Evolutionary conservation across 2,113 vertebrate genomes (phyloP), one percentile per base, ranked within the genome.

Genomic region (Menidia beryllina): DNA sequence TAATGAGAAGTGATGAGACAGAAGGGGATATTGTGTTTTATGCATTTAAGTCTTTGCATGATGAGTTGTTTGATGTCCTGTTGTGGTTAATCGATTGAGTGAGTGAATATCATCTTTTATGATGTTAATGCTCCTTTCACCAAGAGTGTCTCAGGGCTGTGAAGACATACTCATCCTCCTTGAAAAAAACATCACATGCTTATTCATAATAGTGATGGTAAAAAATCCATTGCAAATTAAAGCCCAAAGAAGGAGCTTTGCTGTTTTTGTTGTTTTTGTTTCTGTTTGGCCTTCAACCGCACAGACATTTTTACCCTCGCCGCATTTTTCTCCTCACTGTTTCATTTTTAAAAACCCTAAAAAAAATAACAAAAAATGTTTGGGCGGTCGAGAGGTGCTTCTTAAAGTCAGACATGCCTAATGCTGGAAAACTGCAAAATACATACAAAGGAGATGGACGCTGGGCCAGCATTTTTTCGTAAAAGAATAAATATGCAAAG

Each of bases 401-500:
- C 49, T 69, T 23, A 25, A 61, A 77, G 57, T 60, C 61, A 41
- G 47, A 71, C 39, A n/a, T 20, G 59, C 43, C 53, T 27, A 69
- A 45, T 41, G 55, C 41, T 45, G 39, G 48, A 68, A 63, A 23
- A 21, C 66, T 74, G 59, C 66, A 71, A 69, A 75, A 45, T 43
- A 82, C 72, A 59, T 4, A 53, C 63, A 55, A 74, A 85, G 75
- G 81, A 84, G 71, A 80, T 72, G 70, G 80, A 88, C 75, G 68
- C 62, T 75, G 65, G 70, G 65, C 72, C 47, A 41, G 70, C 60
- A 56, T 68, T 75, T 68, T 75, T 85, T 81, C n/a, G 53, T 62
- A 59, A 79, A 83, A 81, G 72, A 84, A 83, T 73, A 85, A 88
- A 84, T 88, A 86, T 85, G 76, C 84, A 79, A 74, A 82, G 79